Evolutionary conservation across 1,140 invertebrate genomes (phyloP), one percentile per base, ranked within the genome.

Genomic region (Trichonephila clavipes): DNA sequence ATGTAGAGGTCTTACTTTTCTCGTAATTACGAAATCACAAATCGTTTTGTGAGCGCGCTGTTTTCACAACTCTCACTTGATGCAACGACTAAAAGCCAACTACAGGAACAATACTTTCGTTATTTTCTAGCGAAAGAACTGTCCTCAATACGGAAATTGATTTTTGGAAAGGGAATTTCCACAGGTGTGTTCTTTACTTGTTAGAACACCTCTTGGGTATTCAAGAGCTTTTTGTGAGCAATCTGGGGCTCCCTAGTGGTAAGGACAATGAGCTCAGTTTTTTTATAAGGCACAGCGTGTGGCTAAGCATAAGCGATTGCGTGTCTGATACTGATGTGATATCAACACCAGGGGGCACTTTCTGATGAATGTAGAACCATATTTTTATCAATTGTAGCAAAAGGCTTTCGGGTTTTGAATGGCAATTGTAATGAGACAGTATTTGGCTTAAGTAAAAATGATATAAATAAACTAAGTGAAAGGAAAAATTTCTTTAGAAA

Each of bases 101-200:
- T 77, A 77, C 2, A 77, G 18, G 34, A 77, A 77, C 34, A 77
- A 77, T 28, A 77, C 72, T 40, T 77, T 77, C 72, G 34, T 77
- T 77, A 77, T 77, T 40, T 77, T 28, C 72, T 16, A 28, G 28
- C 72, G 72, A 40, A 77, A 34, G 28, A 77, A 77, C 34, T 77
- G 72, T 40, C 72, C 72, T 77, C 72, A 28, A 77, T 77, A 28
- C 72, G 28, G 10, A 34, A 77, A 77, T 77, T 18, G 72, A 77
- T 77, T 77, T 77, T 77, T 18, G 12, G 34, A 77, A 77, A 77
- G 72, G 72, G 72, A 77, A 77, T 77, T 77, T 77, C 72, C 28
- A 24, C 72, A 77, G 72, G 72, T 77, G 72, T 77, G 72, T 77
- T 77, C 72, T 40, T 77, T 77, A 77, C 72, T 28, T 77, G 72